Percentiles rank a stretch among this genome's conserved stretches.
phyloP scores from a whole-genome alignment of 2,888 invertebrate genomes.

The Drosophila recens region DNA sequence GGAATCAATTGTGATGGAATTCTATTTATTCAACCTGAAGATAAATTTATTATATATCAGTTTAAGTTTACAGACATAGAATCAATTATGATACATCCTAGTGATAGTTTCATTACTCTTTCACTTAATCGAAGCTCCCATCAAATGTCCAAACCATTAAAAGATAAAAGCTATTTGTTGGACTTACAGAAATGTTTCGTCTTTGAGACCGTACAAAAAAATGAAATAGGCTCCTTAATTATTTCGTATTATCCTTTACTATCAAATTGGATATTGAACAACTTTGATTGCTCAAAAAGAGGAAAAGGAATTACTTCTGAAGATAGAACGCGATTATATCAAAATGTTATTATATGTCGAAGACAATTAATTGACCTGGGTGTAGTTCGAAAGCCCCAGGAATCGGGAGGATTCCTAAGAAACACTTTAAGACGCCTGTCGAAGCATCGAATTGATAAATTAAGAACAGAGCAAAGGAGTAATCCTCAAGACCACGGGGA shows the following conservation, averaged over 20 bases:
- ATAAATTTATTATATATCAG: constrained; percentile 96
- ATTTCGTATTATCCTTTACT: constrained; percentile 95
- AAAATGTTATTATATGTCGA: constrained; percentile 93
- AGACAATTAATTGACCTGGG: constrained; percentile 93
- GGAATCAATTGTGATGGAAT: constrained; percentile 97
- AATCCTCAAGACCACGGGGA: constrained; percentile 90
- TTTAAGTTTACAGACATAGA: constrained; percentile 96
- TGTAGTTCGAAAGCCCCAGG: constrained; percentile 92
- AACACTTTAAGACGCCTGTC: constrained; percentile 95
- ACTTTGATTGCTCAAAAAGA: constrained; percentile 88
- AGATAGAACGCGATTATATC: constrained; percentile 94
- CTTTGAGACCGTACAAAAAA: constrained; percentile 95
- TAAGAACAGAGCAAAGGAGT: constrained; percentile 89
- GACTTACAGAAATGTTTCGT: constrained; percentile 93
- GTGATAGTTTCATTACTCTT: constrained; percentile 96
- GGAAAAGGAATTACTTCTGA: constrained; percentile 92
- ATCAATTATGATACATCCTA: constrained; percentile 95
- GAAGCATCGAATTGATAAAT: constrained; percentile 93
- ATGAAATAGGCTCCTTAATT: constrained; percentile 96
- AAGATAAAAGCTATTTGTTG: constrained; percentile 60
- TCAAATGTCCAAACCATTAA: constrained; percentile 63
- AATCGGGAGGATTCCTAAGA: constrained; percentile 93
- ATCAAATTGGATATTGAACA: constrained; percentile 93
- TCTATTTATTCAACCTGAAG: constrained; percentile 95
- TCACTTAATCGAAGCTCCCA: constrained; percentile 90